Conservation (phyloP, 2,888 invertebrate species). For the Drosophila emarginata region DNA sequence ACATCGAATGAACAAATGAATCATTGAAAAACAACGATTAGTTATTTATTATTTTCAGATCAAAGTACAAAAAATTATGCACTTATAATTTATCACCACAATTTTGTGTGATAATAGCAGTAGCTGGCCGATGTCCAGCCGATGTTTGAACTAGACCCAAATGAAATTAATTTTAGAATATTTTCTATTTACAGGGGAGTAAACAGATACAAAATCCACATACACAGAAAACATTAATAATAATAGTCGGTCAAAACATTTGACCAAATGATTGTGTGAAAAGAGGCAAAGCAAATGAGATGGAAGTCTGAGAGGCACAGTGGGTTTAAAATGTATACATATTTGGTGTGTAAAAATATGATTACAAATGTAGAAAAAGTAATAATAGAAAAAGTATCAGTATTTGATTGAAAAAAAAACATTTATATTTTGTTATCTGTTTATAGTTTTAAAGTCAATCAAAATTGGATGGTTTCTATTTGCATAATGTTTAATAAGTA, state of each 20-base stretch:
- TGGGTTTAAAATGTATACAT: neutral
- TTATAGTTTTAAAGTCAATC: no score
- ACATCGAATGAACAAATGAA: constrained; percentile 24
- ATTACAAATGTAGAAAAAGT: no score
- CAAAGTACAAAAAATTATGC: constrained; percentile 53
- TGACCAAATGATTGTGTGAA: constrained; percentile 7
- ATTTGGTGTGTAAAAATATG: no score
- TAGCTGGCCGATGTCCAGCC: constrained; percentile 18
- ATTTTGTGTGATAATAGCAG: constrained; percentile 8
- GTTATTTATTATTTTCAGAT: constrained; percentile 31
- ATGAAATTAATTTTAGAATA: constrained; percentile 49
- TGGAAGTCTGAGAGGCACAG: constrained; percentile 1
- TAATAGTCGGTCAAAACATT: constrained; percentile 27
- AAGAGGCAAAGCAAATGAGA: constrained; percentile 3
- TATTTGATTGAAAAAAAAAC: no score
- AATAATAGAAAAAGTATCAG: no score
- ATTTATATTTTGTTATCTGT: no score
- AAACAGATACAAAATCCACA: constrained; percentile 21
- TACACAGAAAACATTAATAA: constrained; percentile 31
- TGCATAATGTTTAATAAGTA: neutral
- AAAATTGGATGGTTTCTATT: no score
- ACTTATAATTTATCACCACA: constrained; percentile 27
- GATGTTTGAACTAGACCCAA: constrained; percentile 9
- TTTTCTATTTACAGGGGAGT: constrained; percentile 37
- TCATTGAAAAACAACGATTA: constrained; percentile 31